Conservation (phyloP, 2,113 vertebrate genomes). For the Pachyramphus minor region DNA sequence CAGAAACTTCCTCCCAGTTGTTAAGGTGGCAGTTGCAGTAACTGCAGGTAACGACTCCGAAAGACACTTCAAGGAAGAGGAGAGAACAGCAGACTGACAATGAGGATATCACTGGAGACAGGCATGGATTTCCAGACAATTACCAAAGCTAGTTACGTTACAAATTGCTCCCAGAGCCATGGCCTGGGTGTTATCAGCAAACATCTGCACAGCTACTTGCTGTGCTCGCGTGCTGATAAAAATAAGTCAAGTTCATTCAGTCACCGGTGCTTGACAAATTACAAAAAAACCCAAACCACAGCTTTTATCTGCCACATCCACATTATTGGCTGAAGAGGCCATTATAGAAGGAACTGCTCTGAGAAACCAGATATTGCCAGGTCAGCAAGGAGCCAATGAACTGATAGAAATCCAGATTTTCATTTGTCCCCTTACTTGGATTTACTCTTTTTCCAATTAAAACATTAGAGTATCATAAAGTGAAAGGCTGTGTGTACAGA, state of each 20-base stretch:
- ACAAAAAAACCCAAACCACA: neutral
- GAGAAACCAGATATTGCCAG: neutral
- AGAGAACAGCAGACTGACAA: neutral
- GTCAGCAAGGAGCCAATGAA: neutral
- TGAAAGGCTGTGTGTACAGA: fast-evolving
- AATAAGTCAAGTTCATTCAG: neutral
- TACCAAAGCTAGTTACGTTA: neutral
- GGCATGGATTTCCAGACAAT: slow-evolving; percentile 20
- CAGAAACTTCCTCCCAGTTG: neutral
- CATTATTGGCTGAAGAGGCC: neutral
- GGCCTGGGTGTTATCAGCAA: neutral
- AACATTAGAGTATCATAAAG: neutral
- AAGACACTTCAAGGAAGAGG: neutral
- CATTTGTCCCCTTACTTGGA: neutral
- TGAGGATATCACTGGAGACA: neutral
- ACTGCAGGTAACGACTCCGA: neutral
- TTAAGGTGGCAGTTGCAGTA: neutral
- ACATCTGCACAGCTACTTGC: neutral
- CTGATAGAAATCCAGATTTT: neutral
- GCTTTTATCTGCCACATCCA: slow-evolving; percentile 3
- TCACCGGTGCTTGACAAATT: neutral
- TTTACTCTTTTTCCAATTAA: neutral
- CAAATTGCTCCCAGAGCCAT: neutral
- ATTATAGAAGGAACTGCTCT: neutral
- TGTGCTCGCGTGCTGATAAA: neutral